Conservation (phyloP, 2,113 vertebrate genomes). For the Hylia prasina region DNA sequence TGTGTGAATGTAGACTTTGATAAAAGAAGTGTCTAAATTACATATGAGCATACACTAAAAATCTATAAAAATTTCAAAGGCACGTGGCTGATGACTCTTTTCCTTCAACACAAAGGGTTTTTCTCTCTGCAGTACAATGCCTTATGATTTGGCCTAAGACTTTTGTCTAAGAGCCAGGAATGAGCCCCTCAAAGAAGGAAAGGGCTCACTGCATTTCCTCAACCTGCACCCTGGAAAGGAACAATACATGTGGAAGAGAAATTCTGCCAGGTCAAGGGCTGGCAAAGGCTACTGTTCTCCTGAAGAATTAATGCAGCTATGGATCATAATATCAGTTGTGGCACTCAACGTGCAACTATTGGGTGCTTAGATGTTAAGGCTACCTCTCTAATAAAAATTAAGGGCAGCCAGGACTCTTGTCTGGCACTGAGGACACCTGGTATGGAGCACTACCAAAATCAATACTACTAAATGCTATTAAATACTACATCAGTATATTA, state of each 20-base stretch:
- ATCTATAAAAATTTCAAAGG: not conserved
- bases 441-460: not conserved
- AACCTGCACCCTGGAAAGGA: not conserved
- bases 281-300: not conserved
- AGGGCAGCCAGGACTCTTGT: not conserved
- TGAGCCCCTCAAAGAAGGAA: not conserved
- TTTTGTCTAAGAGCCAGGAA: not conserved
- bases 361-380: not conserved
- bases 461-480: not conserved
- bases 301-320: not conserved
- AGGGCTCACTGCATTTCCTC: not conserved
- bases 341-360: not conserved
- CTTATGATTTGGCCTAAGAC: not conserved
- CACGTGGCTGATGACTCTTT: not conserved
- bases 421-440: not conserved
- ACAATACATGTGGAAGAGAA: not conserved
- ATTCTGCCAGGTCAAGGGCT: not conserved
- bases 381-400: not conserved
- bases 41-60: not conserved
- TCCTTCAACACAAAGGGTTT: not conserved
- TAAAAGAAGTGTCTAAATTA: not conserved
- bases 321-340: not conserved
- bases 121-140: not conserved
- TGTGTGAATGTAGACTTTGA: not conserved
- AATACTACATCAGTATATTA: not conserved